A percentile compares a stretch with the other conserved stretches of the same genome.
These are phyloP conservation scores for Disparrhopalites patrizii DNA, from an alignment of 2,888 invertebrate species.

Conservation along the genomic window DNA sequence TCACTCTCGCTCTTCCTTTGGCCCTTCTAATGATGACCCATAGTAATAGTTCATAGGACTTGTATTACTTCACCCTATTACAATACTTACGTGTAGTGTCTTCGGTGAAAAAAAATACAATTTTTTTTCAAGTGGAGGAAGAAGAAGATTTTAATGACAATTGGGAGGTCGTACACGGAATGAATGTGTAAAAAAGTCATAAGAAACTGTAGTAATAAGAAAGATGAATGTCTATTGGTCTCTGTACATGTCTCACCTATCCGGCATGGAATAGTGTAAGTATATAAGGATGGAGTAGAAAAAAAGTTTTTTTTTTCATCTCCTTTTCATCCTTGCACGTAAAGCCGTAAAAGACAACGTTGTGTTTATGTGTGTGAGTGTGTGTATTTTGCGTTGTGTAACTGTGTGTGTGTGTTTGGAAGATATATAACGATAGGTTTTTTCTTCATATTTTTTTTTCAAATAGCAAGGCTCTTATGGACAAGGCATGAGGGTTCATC, in stretches of 20 bases:
- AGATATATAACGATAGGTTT: constrained; percentile 4
- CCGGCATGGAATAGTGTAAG: neutral
- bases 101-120: no score
- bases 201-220: neutral
- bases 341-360: constrained; percentile 3
- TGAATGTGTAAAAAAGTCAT: constrained; percentile 19
- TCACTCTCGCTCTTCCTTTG: no score
- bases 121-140: no score
- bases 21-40: no score
- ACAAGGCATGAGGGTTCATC: constrained; percentile 40
- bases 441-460: no score
- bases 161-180: constrained; percentile 30
- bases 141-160: constrained; percentile 23
- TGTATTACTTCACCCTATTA: no score
- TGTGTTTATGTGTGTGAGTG: constrained; percentile 11
- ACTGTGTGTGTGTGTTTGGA: neutral
- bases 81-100: no score
- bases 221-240: no score
- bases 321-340: no score
- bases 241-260: no score
- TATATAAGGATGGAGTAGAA: neutral
- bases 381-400: neutral
- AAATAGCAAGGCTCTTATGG: neutral
- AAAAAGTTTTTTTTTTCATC: no score
- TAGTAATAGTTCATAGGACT: no score